phyloP scores from a whole-genome alignment of 2,888 invertebrate species.

The Lordiphosa andalusiaca region DNA sequence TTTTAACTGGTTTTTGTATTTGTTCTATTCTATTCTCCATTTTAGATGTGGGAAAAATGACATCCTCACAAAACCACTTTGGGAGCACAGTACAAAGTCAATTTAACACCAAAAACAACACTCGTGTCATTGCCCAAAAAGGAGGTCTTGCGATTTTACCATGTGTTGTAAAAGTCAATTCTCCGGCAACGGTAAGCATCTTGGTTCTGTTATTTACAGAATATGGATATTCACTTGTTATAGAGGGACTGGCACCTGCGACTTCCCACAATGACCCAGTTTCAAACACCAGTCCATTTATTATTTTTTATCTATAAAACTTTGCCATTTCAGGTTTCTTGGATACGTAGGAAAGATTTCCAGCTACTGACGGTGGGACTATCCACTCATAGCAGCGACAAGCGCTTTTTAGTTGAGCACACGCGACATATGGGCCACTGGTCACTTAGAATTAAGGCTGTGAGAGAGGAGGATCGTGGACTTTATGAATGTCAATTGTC shows the following conservation, averaged over 20 bases:
- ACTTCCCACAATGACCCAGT: too few species aligned
- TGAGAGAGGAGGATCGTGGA: constrained; percentile 79
- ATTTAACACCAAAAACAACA: constrained; percentile 80
- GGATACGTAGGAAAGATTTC: constrained; percentile 85
- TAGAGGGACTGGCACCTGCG: too few species aligned
- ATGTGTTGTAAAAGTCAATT: constrained; percentile 79
- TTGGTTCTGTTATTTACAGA: too few species aligned
- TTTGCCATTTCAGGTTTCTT: constrained; percentile 81
- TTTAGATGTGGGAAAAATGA: constrained; percentile 78
- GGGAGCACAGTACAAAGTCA: constrained; percentile 74
- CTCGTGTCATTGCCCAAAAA: constrained; percentile 79
- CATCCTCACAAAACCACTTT: constrained; percentile 79
- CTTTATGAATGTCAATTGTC: constrained; percentile 86
- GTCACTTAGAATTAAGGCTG: constrained; percentile 81
- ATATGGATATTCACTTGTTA: too few species aligned
- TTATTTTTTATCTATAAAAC: background rate
- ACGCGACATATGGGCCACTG: constrained; percentile 83
- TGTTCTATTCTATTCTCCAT: constrained; percentile 11
- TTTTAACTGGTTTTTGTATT: too few species aligned
- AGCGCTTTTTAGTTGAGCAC: constrained; percentile 84
- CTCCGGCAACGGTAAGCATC: constrained; percentile 79
- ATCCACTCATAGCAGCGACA: constrained; percentile 84
- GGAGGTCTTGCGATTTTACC: constrained; percentile 80
- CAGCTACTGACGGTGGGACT: constrained; percentile 84
- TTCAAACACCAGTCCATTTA: background rate